Conservation (phyloP, 2,888 invertebrate species). For the Brachyptera putata region DNA sequence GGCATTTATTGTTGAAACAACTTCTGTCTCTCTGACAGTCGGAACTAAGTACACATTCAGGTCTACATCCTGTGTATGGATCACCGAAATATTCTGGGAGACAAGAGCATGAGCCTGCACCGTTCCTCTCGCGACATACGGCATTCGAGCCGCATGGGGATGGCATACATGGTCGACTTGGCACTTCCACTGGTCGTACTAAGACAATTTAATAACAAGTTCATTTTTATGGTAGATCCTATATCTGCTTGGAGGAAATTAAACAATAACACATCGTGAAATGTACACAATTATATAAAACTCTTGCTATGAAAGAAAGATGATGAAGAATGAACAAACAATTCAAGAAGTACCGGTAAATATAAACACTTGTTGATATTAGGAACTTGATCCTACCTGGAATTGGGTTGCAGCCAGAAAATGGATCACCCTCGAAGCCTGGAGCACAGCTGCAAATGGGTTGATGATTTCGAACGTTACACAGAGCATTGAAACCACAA, state of each 20-base stretch:
- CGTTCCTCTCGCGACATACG: conserved; percentile 67
- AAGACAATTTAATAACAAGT: too few relatives aligned
- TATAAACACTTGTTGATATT: too few relatives aligned
- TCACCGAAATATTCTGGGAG: conserved; percentile 70
- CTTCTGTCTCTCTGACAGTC: conserved; percentile 68
- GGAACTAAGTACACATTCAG: conserved; percentile 75
- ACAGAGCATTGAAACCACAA: conserved; percentile 72
- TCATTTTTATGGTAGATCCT: too few relatives aligned
- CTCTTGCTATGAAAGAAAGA: too few relatives aligned
- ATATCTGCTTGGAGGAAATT: too few relatives aligned
- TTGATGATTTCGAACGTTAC: conserved; percentile 68
- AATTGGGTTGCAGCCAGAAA: conserved; percentile 62
- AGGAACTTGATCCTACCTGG: conserved; percentile 35
- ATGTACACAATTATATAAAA: too few relatives aligned
- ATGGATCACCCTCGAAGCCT: conserved; percentile 77
- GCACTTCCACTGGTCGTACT: conserved; percentile 50
- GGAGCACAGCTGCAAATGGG: conserved; percentile 69
- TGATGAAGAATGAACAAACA: too few relatives aligned
- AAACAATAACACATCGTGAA: too few relatives aligned
- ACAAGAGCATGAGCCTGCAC: conserved; percentile 73
- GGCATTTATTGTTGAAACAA: conserved; percentile 73
- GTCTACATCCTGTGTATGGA: conserved; percentile 72
- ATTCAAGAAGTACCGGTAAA: too few relatives aligned
- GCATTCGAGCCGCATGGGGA: conserved; percentile 78
- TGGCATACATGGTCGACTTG: conserved; percentile 69